Base-by-base conservation (phyloP, 2,113 vertebrate genomes). In the Turdus rufiventris region DNA sequence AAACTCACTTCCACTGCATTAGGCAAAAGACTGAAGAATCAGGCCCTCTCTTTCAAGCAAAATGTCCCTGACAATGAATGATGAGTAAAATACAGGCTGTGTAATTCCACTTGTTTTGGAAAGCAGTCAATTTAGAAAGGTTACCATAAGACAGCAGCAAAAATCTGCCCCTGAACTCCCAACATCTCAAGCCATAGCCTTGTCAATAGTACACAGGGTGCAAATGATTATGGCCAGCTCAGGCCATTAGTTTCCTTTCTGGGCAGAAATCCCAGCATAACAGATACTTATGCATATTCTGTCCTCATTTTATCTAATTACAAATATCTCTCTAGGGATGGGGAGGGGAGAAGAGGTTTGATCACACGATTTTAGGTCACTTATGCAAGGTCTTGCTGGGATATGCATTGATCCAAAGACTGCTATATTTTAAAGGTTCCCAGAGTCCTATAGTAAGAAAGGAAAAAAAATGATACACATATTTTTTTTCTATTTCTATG, bases 221-320 rank as follows among this genome's bases (percentile, higher is more conserved):
- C 93, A 93, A 91, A 81, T 73, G 51, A 97, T 97, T 95, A 96
- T 58, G 93, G 87, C 89, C 66, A 42, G 91, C 89, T 97, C 94
- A 95, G 71, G 33, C 85, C 70, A 77, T 93, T 96, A 91, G 84
- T 97, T 98, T 98, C 96, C 91, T 97, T 97, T 97, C 97, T 96
- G 97, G 98, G 98, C 97, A 97, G 92, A 82, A 96, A 96, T 97
- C 98, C 97, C 97, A 98, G 95, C 95, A 95, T 97, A 96, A 95
- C 96, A 97, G 97, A 98, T 97, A 98, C 96, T 98, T 98, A 96
- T 94, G 95, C 96, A 96, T 97, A 96, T 97, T 97, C 97, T 97
- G 97, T 94, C 97, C 97, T 97, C 96, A 96, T 98, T 98, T 98
- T 96, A 94, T 97, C 97, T 98, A 98, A 98, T 98, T 97, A 97